Evolutionary conservation across 1,140 invertebrate species (phyloP), one percentile per base, ranked within the genome.

Genomic region (Pachypsylla venusta): DNA sequence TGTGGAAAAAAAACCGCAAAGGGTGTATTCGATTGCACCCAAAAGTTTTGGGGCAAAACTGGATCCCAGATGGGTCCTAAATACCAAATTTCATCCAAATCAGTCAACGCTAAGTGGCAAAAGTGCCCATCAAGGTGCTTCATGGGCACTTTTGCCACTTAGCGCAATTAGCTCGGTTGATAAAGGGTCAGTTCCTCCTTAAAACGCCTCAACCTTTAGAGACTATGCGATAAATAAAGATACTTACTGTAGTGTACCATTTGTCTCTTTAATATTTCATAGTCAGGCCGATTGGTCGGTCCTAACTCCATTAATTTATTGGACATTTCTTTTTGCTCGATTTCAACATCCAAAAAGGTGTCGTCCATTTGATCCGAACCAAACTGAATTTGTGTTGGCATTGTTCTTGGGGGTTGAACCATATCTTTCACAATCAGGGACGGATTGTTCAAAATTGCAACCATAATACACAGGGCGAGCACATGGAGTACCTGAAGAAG

Each of bases 401-500:
- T 48, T 7, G 42, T 19, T n/a, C 42, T n/a, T 4, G 42, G 42
- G n/a, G 42, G 42, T 7, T 7, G 7, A 5, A n/a, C 4, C 3
- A 4, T 5, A 4, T 22, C 42, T 35, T n/a, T 35, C 7, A 48
- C 22, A 65, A 80, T 70, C 64, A 79, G 74, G 56, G 76, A 78
- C 14, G 80, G 82, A 68, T 85, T 81, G 40, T 81, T 75, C 65
- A 85, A 77, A 13, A 85, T 76, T 14, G 84, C 76, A 2, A 82
- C 82, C 59, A 87, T 70, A 58, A 85, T 77, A 42, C 79, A 80
- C 39, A 87, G 66, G 0, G 82, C 80, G 62, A 86, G 67, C 55
- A 86, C 74, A 63, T 87, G 84, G 20, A 86, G 68, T 67, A 84
- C 76, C 84, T 87, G 65, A 7, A 73, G 71, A 65, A 59, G 61